Base-by-base conservation (phyloP, 2,888 invertebrate species). In the Aspidiotus destructor region DNA sequence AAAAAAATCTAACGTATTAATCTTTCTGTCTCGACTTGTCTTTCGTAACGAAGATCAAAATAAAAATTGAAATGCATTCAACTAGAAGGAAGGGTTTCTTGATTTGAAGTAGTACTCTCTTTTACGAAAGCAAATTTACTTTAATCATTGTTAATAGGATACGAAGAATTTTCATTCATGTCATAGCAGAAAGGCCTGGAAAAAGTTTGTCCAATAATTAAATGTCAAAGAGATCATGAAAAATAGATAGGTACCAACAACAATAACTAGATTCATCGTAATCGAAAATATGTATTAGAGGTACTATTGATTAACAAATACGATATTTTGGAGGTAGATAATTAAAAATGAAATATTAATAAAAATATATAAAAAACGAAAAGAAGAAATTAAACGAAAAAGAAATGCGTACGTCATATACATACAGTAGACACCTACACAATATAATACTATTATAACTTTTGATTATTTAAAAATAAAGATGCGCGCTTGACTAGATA, bases 141-240 rank as follows among this genome's bases (percentile, higher is more conserved):
- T 5, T 28, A n/a, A 28, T 28, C 28, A 28, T 3, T 28, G 28
- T 28, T 28, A 28, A 28, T 28, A 28, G 28, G 28, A 28, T 28
- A 28, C 28, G 28, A 28, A 28, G 28, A 28, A 28, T 28, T 28
- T 28, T 28, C 28, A 28, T 28, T 28, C 28, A 28, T 28, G 5
- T 28, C 28, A 28, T 28, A 28, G 28, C 28, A 3, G 28, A 28
- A 28, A 28, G 28, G 28, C 28, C 28, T 1, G 28, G 5, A 28
- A 28, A 28, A 28, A 28, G 28, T 28, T 28, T 28, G 28, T 28
- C 28, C 28, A 28, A 28, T 28, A 28, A 28, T 28, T 28, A 28
- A 60, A 60, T 67, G 58, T 61, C 42, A 60, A 48, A 67, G 67
- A 67, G 67, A 67, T 67, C 67, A 67, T 67, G 52, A 67, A 67